Evolutionary conservation across 2,113 vertebrate species (phyloP).

Genomic region (Periophthalmus modestus): DNA sequence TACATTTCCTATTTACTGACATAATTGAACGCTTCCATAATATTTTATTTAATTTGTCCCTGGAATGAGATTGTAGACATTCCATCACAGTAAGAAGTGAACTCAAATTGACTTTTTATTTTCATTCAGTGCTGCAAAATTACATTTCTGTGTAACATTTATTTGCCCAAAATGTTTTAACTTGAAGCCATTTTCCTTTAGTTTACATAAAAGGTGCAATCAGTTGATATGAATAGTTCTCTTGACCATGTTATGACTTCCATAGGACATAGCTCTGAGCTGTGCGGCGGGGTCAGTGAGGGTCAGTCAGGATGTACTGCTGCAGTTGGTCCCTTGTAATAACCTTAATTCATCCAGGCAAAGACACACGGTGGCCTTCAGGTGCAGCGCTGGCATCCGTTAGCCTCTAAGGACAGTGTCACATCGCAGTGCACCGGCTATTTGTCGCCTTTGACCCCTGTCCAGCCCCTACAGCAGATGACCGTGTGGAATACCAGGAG

Average conservation of each 20-base stretch:
- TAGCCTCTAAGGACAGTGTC: slow-evolving; percentile 30
- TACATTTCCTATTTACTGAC: background rate
- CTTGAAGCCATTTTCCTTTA: background rate
- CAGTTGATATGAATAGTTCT: slow-evolving; percentile 6
- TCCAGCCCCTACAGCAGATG: slow-evolving; percentile 10
- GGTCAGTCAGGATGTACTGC: slow-evolving; percentile 30
- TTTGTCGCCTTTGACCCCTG: slow-evolving; percentile 53
- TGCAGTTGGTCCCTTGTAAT: slow-evolving; percentile 21
- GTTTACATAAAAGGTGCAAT: slow-evolving; percentile 1
- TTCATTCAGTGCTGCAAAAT: background rate
- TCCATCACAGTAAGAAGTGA: slow-evolving; percentile 8
- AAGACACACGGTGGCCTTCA: slow-evolving; percentile 23
- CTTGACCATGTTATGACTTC: slow-evolving; percentile 17
- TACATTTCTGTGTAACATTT: background rate
- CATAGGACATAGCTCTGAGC: slow-evolving; percentile 26
- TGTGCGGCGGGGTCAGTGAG: slow-evolving; percentile 31
- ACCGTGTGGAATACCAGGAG: slow-evolving; percentile 39
- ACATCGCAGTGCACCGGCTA: slow-evolving; percentile 22
- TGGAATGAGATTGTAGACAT: background rate
- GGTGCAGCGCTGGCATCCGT: slow-evolving; percentile 28
- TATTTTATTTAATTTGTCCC: background rate
- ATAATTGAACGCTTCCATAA: background rate
- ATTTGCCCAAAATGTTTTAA: background rate
- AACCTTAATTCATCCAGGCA: slow-evolving; percentile 50
- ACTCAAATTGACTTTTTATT: background rate